Conservation (phyloP, 2,888 invertebrate species). For the Scaptodrosophila latifasciaeformis region DNA sequence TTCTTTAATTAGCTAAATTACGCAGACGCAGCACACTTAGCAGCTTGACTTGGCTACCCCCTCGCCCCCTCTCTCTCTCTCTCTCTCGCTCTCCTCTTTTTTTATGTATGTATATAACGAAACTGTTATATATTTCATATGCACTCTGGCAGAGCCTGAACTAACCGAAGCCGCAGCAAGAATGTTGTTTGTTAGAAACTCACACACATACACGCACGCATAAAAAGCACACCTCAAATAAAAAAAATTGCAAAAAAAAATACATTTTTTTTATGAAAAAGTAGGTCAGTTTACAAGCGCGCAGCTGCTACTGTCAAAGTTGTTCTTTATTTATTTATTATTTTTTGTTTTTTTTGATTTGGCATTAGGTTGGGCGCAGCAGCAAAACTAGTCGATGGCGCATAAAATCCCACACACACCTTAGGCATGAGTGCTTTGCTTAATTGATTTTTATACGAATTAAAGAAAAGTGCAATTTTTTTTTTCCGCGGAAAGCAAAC, state of each 20-base stretch:
- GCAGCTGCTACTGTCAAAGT: slow-evolving; percentile 18
- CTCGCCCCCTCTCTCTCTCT: neutral
- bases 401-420: neutral
- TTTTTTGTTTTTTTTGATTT: slow-evolving; percentile 13
- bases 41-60: slow-evolving; percentile 20
- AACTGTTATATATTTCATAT: no score
- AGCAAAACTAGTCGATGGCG: slow-evolving; percentile 9
- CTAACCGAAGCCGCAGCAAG: no score
- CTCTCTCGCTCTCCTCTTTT: slow-evolving; percentile 8
- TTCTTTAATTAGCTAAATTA: slow-evolving; percentile 41
- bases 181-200: no score
- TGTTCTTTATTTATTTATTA: neutral
- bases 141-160: no score
- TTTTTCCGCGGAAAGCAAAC: no score
- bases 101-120: no score
- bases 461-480: slow-evolving; percentile 8
- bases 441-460: slow-evolving; percentile 32
- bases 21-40: slow-evolving; percentile 11
- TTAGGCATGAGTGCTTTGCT: neutral
- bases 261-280: no score
- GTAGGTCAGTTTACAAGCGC: slow-evolving; percentile 54
- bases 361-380: no score
- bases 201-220: no score
- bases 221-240: no score
- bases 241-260: neutral